Evolutionary conservation across 1,140 invertebrate genomes (phyloP).

Genomic region (Penaeus indicus): DNA sequence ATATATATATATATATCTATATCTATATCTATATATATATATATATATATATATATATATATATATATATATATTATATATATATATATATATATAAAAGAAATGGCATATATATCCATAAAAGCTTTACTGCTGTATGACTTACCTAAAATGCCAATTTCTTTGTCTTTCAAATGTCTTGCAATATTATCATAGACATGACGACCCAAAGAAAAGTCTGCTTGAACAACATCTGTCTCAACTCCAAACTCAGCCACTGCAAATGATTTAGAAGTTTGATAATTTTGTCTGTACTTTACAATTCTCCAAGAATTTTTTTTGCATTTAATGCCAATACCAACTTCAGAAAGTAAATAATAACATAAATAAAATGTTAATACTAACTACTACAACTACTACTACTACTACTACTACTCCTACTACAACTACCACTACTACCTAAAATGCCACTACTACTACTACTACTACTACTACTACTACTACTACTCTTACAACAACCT

Average conservation of each 20-base stretch:
- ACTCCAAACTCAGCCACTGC: slow-evolving; percentile 56
- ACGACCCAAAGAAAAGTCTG: slow-evolving; percentile 70
- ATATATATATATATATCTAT: too few species aligned
- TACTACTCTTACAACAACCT: too few species aligned
- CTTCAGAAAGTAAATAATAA: too few species aligned
- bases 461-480: too few species aligned
- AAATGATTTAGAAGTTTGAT: background rate
- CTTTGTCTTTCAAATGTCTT: slow-evolving; percentile 68
- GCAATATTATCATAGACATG: slow-evolving; percentile 64
- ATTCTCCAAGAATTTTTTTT: background rate
- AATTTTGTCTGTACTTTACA: background rate
- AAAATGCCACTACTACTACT: too few species aligned
- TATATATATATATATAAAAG: slow-evolving; percentile 69
- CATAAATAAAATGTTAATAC: too few species aligned
- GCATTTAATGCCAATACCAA: background rate
- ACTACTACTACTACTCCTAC: too few species aligned
- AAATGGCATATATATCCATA: slow-evolving; percentile 70
- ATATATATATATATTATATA: slow-evolving; percentile 73
- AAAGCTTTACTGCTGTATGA: slow-evolving; percentile 69
- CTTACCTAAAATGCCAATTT: slow-evolving; percentile 71
- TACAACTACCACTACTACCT: too few species aligned
- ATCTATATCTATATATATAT: too few species aligned
- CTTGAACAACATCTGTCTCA: slow-evolving; percentile 69
- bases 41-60: slow-evolving; percentile 67
- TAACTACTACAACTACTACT: too few species aligned